These are phyloP conservation scores for Mythimna albipuncta DNA, from an alignment of 2,888 invertebrate species.

Conservation along the genomic window DNA sequence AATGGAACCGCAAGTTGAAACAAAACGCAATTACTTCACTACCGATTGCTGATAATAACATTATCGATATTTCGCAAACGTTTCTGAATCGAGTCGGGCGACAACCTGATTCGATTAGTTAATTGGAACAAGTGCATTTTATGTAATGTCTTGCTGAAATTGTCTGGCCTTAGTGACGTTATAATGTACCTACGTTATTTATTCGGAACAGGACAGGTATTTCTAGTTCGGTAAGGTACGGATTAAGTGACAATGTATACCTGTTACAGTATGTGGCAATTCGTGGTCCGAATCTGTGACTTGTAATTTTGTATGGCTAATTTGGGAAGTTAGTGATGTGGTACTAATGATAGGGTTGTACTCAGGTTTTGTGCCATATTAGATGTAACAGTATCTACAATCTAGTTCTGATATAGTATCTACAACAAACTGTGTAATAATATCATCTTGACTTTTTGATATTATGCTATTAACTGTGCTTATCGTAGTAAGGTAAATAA, in stretches of 20 bases:
- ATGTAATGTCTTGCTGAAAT: constrained; percentile 63
- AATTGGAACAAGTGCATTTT: constrained; percentile 73
- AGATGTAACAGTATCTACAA: neutral
- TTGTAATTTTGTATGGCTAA: constrained; percentile 44
- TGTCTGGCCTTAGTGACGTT: constrained; percentile 49
- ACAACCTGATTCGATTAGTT: constrained; percentile 60
- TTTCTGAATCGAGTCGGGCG: constrained; percentile 63
- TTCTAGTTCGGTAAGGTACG: constrained; percentile 54
- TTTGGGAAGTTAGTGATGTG: constrained; percentile 19
- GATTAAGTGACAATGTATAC: constrained; percentile 62
- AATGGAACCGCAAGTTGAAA: constrained; percentile 46
- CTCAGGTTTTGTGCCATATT: constrained; percentile 14
- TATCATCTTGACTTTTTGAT: neutral
- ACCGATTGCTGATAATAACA: constrained; percentile 32
- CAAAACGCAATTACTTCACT: constrained; percentile 35
- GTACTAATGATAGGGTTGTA: constrained; percentile 27
- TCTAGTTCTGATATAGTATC: too few relatives aligned
- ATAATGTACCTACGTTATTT: constrained; percentile 43
- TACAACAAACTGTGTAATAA: neutral
- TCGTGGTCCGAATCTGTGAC: constrained; percentile 44
- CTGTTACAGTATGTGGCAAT: constrained; percentile 53
- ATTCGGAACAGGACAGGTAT: constrained; percentile 58
- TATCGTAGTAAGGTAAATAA: neutral
- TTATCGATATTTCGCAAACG: constrained; percentile 61
- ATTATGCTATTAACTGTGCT: neutral